A percentile compares a stretch with the other conserved stretches of the same genome.
Conservation (phyloP, 2,888 invertebrate species). For the Xanthia togata region DNA sequence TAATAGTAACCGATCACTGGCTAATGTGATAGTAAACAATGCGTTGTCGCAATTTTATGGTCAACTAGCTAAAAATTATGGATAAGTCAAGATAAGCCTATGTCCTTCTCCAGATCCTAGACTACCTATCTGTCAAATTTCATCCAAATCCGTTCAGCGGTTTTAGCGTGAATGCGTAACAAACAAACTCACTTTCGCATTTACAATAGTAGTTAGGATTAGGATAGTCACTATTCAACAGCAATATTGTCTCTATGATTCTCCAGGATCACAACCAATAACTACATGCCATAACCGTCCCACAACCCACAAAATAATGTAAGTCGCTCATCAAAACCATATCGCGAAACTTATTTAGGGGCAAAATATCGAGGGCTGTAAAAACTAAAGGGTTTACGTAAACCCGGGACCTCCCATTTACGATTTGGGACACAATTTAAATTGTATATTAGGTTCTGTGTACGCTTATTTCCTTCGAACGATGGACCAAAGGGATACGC, state of each 20-base stretch:
- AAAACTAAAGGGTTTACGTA: slow-evolving; percentile 79
- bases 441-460: slow-evolving; percentile 82
- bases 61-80: too few species aligned
- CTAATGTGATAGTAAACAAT: background rate
- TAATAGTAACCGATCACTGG: background rate
- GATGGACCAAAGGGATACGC: slow-evolving; percentile 71
- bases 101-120: too few species aligned
- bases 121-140: too few species aligned
- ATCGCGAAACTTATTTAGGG: slow-evolving; percentile 74
- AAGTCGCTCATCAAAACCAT: slow-evolving; percentile 74
- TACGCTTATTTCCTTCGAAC: slow-evolving; percentile 63
- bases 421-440: slow-evolving; percentile 83
- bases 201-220: too few species aligned
- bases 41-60: background rate
- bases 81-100: too few species aligned
- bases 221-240: background rate
- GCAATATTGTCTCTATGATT: background rate
- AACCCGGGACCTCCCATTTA: slow-evolving; percentile 73
- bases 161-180: too few species aligned
- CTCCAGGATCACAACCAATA: background rate
- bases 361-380: slow-evolving; percentile 74
- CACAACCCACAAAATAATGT: slow-evolving; percentile 56
- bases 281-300: background rate
- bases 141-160: too few species aligned
- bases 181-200: too few species aligned